These are phyloP conservation scores for Actinernus sp. DNA, from an alignment of 92 coral and sea anemone genomes.

Conservation along the genomic window DNA sequence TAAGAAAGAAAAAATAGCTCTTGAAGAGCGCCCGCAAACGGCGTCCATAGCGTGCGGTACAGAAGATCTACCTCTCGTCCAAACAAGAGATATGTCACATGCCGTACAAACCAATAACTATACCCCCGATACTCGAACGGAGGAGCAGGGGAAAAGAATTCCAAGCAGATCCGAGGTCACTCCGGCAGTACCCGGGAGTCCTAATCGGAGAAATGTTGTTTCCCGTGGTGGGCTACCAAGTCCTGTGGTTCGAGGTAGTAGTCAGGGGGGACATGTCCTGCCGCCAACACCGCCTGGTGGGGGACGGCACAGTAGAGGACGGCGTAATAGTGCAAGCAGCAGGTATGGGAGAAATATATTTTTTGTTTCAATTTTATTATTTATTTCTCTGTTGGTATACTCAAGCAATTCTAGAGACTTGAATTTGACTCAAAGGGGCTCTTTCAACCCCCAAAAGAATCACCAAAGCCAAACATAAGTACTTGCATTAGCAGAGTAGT, in stretches of 20 bases:
- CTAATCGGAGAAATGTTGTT: conserved; percentile 29
- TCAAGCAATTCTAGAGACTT: too few species aligned
- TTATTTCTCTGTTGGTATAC: neutral
- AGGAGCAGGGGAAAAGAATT: neutral
- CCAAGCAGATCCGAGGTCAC: too few species aligned
- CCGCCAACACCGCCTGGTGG: conserved; percentile 92
- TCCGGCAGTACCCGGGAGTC: conserved; percentile 26
- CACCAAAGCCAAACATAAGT: too few species aligned
- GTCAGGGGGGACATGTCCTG: conserved; percentile 43
- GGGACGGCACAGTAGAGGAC: conserved; percentile 69
- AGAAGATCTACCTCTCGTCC: conserved; percentile 44
- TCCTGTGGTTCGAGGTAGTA: conserved; percentile 36
- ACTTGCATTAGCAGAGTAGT: too few species aligned
- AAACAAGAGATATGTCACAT: conserved; percentile 8
- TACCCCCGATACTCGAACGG: neutral
- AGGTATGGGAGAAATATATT: conserved; percentile 41
- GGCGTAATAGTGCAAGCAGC: conserved; percentile 74
- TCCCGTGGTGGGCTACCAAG: conserved; percentile 23
- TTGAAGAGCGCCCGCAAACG: conserved; percentile 40
- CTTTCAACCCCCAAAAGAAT: too few species aligned
- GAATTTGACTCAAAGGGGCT: too few species aligned
- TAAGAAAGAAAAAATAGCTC: conserved; percentile 14
- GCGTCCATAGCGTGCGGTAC: conserved; percentile 60
- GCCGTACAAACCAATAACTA: neutral
- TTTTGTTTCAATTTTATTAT: neutral